Evolutionary conservation across 2,113 vertebrate species (phyloP).

Genomic region (Misgurnus anguillicaudatus): DNA sequence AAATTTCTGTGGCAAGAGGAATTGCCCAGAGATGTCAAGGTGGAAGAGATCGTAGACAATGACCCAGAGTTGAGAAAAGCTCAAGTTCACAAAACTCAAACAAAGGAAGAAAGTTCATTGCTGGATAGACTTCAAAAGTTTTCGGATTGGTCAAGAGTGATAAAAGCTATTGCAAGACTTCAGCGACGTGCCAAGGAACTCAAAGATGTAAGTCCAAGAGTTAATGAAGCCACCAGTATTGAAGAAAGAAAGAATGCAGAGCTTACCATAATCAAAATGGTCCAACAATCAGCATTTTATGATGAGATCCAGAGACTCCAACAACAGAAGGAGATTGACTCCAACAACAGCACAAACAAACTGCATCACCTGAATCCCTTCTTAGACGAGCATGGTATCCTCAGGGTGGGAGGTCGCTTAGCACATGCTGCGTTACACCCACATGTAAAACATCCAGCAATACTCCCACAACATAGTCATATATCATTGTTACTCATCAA

Average conservation of each 20-base stretch:
- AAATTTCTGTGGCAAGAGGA: constrained; percentile 44
- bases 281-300: constrained; percentile 36
- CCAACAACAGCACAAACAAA: constrained; percentile 14
- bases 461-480: constrained; percentile 35
- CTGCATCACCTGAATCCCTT: constrained; percentile 43
- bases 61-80: constrained; percentile 40
- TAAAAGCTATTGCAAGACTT: constrained; percentile 46
- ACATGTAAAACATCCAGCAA: constrained; percentile 43
- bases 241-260: constrained; percentile 51
- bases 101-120: constrained; percentile 36
- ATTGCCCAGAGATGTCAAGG: constrained; percentile 43
- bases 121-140: constrained; percentile 41
- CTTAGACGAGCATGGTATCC: constrained; percentile 37
- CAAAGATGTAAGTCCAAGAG: constrained; percentile 29
- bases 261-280: constrained; percentile 33
- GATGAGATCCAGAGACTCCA: constrained; percentile 39
- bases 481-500: constrained; percentile 36
- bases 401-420: constrained; percentile 49
- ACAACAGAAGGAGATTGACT: constrained; percentile 15
- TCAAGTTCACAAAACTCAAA: constrained; percentile 23
- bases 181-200: constrained; percentile 20
- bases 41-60: constrained; percentile 38
- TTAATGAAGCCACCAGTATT: constrained; percentile 38
- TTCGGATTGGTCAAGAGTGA: constrained; percentile 43
- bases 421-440: constrained; percentile 32